A percentile compares a stretch with the other conserved stretches of the same genome.
phyloP scores from a whole-genome alignment of 1,140 invertebrate species.

The Stegodyphus dumicola region DNA sequence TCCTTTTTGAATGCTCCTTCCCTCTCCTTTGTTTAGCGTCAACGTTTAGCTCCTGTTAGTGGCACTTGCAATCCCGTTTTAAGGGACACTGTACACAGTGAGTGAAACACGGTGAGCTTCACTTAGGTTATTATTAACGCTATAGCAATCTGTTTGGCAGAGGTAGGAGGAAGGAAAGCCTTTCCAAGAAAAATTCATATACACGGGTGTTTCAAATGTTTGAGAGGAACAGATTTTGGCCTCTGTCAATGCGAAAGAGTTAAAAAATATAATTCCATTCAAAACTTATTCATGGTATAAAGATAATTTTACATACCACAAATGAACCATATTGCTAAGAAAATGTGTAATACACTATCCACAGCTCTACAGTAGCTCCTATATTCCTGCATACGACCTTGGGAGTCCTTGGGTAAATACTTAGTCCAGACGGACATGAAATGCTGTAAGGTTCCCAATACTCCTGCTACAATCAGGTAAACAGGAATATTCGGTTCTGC shows the following conservation, averaged over 20 bases:
- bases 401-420: slow-evolving; percentile 15
- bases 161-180: neutral
- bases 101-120: neutral
- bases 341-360: slow-evolving; percentile 5
- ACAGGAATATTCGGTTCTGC: slow-evolving; percentile 45
- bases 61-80: neutral
- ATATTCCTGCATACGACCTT: neutral
- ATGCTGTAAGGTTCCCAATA: slow-evolving; percentile 41
- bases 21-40: too few species aligned
- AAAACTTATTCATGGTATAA: neutral
- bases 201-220: too few species aligned
- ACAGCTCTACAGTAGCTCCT: slow-evolving; percentile 5
- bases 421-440: slow-evolving; percentile 47
- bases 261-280: neutral
- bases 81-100: neutral
- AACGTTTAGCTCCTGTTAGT: too few species aligned
- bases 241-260: too few species aligned
- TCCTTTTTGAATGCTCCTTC: too few species aligned
- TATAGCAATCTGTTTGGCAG: neutral
- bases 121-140: neutral
- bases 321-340: slow-evolving; percentile 34
- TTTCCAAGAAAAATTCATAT: neutral
- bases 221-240: too few species aligned
- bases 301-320: slow-evolving; percentile 10
- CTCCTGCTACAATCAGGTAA: slow-evolving; percentile 45